Evolutionary conservation across 2,888 invertebrate genomes (phyloP).

Genomic region (Luffia ferchaultella): DNA sequence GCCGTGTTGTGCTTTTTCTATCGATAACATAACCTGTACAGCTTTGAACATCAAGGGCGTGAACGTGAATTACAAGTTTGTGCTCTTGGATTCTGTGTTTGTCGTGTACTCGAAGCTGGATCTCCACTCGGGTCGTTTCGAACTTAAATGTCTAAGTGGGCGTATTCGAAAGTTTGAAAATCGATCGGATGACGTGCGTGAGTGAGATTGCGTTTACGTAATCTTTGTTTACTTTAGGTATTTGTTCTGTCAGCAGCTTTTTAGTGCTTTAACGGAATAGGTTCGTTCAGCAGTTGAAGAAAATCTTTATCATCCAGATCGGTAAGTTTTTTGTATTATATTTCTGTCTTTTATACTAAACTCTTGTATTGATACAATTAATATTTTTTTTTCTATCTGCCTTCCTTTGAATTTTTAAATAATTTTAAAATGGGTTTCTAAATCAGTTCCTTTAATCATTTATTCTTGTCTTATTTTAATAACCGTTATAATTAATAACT

Average conservation of each 20-base stretch:
- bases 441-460: too few species aligned
- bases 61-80: conserved; percentile 32
- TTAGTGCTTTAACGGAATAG: not conserved
- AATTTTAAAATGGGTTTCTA: too few species aligned
- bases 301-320: too few species aligned
- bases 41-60: conserved; percentile 48
- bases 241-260: conserved; percentile 40
- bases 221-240: conserved; percentile 65
- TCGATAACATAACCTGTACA: conserved; percentile 64
- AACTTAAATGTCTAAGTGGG: conserved; percentile 51
- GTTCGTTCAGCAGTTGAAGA: not conserved
- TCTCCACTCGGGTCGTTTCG: conserved; percentile 28
- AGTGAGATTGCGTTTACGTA: conserved; percentile 65
- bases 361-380: too few species aligned
- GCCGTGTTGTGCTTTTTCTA: conserved; percentile 56
- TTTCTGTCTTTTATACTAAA: too few species aligned
- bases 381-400: too few species aligned
- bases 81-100: conserved; percentile 34
- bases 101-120: conserved; percentile 31
- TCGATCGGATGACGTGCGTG: conserved; percentile 63
- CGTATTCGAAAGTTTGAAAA: conserved; percentile 65
- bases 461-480: too few species aligned
- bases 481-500: too few species aligned
- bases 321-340: too few species aligned
- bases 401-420: too few species aligned